Percentiles rank a stretch among this genome's conserved stretches.
Evolutionary conservation across 2,888 invertebrate genomes (phyloP).

Genomic region (Brachynemurus nebulosus): DNA sequence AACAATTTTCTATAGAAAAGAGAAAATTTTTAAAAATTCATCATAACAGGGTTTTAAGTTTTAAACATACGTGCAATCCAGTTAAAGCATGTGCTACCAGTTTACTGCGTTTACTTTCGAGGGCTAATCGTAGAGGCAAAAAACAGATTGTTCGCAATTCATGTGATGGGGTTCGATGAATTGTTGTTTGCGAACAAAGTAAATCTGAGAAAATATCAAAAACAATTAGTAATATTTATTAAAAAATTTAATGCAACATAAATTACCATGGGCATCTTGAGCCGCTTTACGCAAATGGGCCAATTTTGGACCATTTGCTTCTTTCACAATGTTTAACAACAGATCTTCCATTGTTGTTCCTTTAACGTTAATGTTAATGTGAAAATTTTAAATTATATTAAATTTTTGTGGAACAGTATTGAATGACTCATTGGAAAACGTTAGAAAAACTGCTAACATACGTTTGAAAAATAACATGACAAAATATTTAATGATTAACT

Average conservation of each 20-base stretch:
- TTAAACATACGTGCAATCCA: slow-evolving; percentile 70
- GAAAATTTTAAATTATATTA: too few relatives aligned
- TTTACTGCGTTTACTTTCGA: slow-evolving; percentile 78
- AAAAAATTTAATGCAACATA: neutral
- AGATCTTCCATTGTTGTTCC: slow-evolving; percentile 83
- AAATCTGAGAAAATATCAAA: slow-evolving; percentile 45
- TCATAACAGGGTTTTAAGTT: neutral
- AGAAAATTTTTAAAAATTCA: slow-evolving; percentile 4
- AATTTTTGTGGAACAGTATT: too few relatives aligned
- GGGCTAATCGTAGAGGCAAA: slow-evolving; percentile 67
- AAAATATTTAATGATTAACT: too few relatives aligned
- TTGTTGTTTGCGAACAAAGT: slow-evolving; percentile 65
- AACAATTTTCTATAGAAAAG: slow-evolving; percentile 57
- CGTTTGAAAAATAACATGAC: too few relatives aligned
- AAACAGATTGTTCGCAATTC: slow-evolving; percentile 76
- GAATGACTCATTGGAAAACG: neutral
- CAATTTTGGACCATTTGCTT: slow-evolving; percentile 68
- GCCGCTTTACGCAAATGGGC: slow-evolving; percentile 63
- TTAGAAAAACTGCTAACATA: too few relatives aligned
- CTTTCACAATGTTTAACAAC: slow-evolving; percentile 68
- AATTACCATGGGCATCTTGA: slow-evolving; percentile 73
- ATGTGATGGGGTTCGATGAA: slow-evolving; percentile 63
- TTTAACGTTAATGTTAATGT: too few relatives aligned
- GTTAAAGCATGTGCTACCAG: slow-evolving; percentile 70
- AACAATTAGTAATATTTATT: neutral